Conservation (phyloP, 2,888 invertebrate genomes). For the Drosophila neoperkinsi region DNA sequence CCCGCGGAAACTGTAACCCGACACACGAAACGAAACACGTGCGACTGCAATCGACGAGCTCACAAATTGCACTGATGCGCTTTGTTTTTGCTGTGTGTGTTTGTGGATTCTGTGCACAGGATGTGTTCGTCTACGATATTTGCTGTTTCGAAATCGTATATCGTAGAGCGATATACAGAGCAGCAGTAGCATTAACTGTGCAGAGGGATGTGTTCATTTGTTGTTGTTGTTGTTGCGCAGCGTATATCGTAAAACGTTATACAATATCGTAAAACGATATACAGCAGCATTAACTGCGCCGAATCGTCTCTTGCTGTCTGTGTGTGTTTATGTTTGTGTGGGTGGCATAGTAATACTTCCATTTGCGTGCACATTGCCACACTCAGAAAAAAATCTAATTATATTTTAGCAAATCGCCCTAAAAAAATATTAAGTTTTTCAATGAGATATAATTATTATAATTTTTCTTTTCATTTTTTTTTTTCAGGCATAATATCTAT, state of each 20-base stretch:
- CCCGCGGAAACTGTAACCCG: conserved; percentile 39
- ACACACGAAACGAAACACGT: conserved; percentile 23
- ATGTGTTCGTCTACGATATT: conserved; percentile 46
- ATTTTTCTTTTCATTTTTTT: too few relatives aligned
- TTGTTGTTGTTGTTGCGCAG: conserved; percentile 36
- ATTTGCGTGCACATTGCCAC: conserved; percentile 46
- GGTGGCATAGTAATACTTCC: conserved; percentile 65
- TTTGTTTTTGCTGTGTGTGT: conserved; percentile 45
- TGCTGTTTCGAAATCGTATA: conserved; percentile 46
- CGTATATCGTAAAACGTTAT: conserved; percentile 69
- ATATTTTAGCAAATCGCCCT: neutral
- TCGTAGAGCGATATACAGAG: conserved; percentile 65
- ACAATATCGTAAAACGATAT: conserved; percentile 12
- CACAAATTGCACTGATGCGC: conserved; percentile 79
- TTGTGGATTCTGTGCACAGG: conserved; percentile 70
- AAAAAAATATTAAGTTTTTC: too few relatives aligned
- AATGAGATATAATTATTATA: neutral
- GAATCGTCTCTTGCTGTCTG: conserved; percentile 52
- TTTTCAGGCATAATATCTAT: too few relatives aligned
- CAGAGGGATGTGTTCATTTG: conserved; percentile 56
- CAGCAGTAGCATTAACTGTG: conserved; percentile 39
- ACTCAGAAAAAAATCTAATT: neutral
- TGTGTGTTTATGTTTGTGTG: conserved; percentile 32
- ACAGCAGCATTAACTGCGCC: conserved; percentile 58
- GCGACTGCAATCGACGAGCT: conserved; percentile 68